Percentiles rank a stretch among this genome's conserved stretches.
phyloP scores from a whole-genome alignment of 1,140 invertebrate species.

The Macrobrachium nipponense region DNA sequence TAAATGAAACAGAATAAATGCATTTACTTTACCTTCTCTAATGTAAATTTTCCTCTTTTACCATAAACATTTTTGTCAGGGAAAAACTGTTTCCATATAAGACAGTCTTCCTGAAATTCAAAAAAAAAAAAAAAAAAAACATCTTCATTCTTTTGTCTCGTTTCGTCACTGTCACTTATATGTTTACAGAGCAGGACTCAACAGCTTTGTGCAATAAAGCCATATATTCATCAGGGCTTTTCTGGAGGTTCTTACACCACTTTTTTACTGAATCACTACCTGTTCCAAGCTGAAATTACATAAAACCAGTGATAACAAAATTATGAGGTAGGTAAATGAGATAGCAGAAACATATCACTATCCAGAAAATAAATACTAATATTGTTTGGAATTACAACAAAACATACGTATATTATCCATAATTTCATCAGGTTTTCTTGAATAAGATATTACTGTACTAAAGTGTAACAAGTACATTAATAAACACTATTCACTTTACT shows the following conservation, averaged over 20 bases:
- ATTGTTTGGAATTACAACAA: too few relatives aligned
- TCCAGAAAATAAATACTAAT: too few relatives aligned
- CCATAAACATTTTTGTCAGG: slow-evolving; percentile 23
- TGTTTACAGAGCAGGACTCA: background rate
- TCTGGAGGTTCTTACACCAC: slow-evolving; percentile 24
- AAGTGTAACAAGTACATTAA: too few relatives aligned
- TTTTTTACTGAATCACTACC: background rate
- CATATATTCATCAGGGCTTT: slow-evolving; percentile 27
- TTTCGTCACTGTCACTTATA: background rate
- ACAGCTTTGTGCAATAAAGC: background rate
- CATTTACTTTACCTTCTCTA: slow-evolving; percentile 23
- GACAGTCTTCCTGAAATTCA: slow-evolving; percentile 27
- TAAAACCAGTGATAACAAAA: background rate
- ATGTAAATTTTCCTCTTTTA: slow-evolving; percentile 34
- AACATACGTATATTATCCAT: too few relatives aligned
- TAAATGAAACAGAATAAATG: too few relatives aligned
- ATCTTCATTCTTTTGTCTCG: slow-evolving; percentile 25
- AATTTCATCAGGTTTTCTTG: too few relatives aligned
- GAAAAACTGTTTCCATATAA: slow-evolving; percentile 47
- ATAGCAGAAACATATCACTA: too few relatives aligned
- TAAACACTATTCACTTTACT: too few relatives aligned
- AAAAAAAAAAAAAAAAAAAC: too few relatives aligned
- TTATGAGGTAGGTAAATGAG: too few relatives aligned
- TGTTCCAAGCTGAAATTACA: slow-evolving; percentile 12
- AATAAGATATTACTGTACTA: too few relatives aligned